These are phyloP conservation scores for Microctonus aethiopoides DNA, from an alignment of 2,888 invertebrate species.

Conservation along the genomic window DNA sequence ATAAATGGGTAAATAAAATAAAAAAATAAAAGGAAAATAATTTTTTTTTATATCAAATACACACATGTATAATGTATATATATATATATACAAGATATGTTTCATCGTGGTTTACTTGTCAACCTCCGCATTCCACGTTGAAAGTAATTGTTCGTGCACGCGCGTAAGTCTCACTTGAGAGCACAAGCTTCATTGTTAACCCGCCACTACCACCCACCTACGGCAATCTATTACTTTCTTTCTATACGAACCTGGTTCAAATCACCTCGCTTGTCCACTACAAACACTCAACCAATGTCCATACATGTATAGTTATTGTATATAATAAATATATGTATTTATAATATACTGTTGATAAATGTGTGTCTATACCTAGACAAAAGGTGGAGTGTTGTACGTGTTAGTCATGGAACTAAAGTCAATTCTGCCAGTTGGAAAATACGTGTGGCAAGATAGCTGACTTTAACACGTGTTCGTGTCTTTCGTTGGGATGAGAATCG, in stretches of 20 bases:
- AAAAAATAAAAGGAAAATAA: background rate
- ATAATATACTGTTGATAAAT: background rate
- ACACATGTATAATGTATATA: too few relatives aligned
- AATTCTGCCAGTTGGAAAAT: slow-evolving; percentile 6
- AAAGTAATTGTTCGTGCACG: slow-evolving; percentile 20
- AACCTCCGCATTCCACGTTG: slow-evolving; percentile 21
- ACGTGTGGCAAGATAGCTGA: background rate
- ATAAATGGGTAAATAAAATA: background rate
- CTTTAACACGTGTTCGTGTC: slow-evolving; percentile 28
- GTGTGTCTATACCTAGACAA: background rate
- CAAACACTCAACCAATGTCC: slow-evolving; percentile 25
- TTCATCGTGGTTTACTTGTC: slow-evolving; percentile 15
- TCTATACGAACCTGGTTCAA: slow-evolving; percentile 48
- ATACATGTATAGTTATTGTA: slow-evolving; percentile 3
- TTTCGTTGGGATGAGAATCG: slow-evolving; percentile 23
- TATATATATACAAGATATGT: slow-evolving; percentile 1
- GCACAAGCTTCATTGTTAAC: slow-evolving; percentile 50
- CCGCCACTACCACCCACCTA: slow-evolving; percentile 53
- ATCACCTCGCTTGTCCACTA: slow-evolving; percentile 42
- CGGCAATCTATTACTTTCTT: slow-evolving; percentile 58
- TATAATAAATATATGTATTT: background rate
- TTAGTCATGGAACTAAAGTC: slow-evolving; percentile 1
- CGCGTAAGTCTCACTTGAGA: slow-evolving; percentile 23
- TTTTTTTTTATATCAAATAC: background rate
- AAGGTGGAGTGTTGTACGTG: background rate